Evolutionary conservation across 2,113 vertebrate species (phyloP), one percentile per base, ranked within the genome.

Genomic region (Dipodomys ordii): DNA sequence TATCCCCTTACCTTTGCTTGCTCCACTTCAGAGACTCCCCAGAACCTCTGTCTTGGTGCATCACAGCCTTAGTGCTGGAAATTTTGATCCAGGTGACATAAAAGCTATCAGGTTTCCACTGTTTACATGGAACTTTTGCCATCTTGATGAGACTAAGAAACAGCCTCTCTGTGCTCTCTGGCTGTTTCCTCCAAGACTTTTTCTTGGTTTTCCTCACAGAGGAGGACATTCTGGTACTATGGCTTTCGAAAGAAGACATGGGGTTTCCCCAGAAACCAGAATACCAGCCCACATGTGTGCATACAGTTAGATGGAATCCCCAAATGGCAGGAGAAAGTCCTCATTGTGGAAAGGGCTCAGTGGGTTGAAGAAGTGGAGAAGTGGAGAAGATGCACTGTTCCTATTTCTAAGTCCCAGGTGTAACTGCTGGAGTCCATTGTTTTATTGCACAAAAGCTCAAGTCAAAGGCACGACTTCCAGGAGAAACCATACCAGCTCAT

Each of bases 121-220:
- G 7, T 46, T 35, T 73, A 35, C 30, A 44, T 81, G 0, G 28
- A 49, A 87, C 8, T 91, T 9, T 28, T 35, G n/a, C 69, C n/a
- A 6, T 39, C 73, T 1, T 18, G 1, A 6, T 60, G 5, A 23
- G 20, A 64, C 67, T 68, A 19, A 95, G 22, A 82, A 82, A 81
- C 27, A 28, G 30, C 5, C 19, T 92, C 83, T 87, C 35, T 44
- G 44, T 27, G 32, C 2, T 19, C 16, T 2, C 7, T 35, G 22
- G 30, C 44, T 30, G 3, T 49, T 92, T 74, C 32, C 13, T 87
- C 15, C 32, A 72, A 12, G 60, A 60, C 4, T 73, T 82, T 82
- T 32, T 77, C 53, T 39, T 94, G 49, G 1, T 82, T 84, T 92
- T 28, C 85, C 83, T 91, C 77, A 32, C 73, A 84, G 1, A 49